These are phyloP conservation scores for Bombus pyrosoma DNA, from an alignment of 1,140 invertebrate species.

Conservation along the genomic window DNA sequence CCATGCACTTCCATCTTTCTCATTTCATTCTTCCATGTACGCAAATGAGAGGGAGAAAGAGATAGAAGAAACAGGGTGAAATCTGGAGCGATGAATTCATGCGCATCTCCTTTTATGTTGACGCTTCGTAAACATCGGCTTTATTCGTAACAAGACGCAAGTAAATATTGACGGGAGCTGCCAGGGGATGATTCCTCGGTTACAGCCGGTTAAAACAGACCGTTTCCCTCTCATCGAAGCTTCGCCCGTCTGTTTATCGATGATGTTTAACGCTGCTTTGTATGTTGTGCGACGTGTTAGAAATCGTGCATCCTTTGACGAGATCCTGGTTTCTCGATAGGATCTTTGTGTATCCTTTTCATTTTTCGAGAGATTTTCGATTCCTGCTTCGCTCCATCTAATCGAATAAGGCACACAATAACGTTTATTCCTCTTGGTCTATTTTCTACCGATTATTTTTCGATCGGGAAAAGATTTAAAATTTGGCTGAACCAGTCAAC, in stretches of 20 bases:
- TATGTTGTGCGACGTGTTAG: too few relatives aligned
- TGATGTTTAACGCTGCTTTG: conserved; percentile 4
- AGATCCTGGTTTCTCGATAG: neutral
- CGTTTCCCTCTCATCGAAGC: neutral
- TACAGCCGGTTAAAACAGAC: conserved; percentile 26
- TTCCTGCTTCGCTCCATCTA: neutral
- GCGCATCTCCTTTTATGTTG: conserved; percentile 39
- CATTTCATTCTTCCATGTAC: neutral
- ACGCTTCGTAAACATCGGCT: conserved; percentile 42
- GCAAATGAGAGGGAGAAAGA: too few relatives aligned
- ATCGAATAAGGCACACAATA: neutral
- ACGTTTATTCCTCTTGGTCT: too few relatives aligned
- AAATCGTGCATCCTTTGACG: neutral
- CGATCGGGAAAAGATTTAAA: neutral
- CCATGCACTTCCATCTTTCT: neutral
- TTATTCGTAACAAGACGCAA: conserved; percentile 41
- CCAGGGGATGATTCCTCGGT: conserved; percentile 21
- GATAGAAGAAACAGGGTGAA: neutral
- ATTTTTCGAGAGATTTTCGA: too few relatives aligned
- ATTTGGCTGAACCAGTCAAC: neutral
- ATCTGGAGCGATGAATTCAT: conserved; percentile 28
- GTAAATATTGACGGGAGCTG: conserved; percentile 34
- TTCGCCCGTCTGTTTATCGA: conserved; percentile 19
- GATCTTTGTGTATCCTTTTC: neutral
- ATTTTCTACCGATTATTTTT: too few relatives aligned